Evolutionary conservation across 1,140 invertebrate species (phyloP), one percentile per base, ranked within the genome.

Genomic region (Lycorma delicatula): DNA sequence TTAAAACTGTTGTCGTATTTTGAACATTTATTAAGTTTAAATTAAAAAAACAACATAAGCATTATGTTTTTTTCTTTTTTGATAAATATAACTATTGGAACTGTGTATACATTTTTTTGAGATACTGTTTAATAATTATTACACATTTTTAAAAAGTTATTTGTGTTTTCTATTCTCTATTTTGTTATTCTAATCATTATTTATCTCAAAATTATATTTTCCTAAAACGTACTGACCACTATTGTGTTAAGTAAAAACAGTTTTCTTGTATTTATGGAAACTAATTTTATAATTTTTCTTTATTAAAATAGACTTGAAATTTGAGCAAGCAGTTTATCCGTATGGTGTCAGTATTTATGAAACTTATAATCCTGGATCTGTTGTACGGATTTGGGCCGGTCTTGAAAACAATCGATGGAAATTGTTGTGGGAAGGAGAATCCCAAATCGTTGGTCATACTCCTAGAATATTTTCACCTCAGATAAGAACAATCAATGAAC

Each of bases 301-400:
- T n/a, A 34, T n/a, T n/a, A 34, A 9, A 74, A 58, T 67, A 88
- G 86, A 84, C 75, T 73, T 86, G 25, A 79, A 79, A 59, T 93
- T 89, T 74, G 79, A 86, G 69, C 75, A 79, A 61, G 77, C 81
- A 59, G 86, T 93, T 3, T 83, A 85, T 68, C 91, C 91, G 7
- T 72, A 82, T 12, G 79, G 83, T 64, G 77, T 95, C 36, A 82
- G 81, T 2, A 80, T 94, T 56, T 94, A 86, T 73, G 91, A 95
- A 73, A 92, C 88, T 2, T 94, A 89, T 63, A 93, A 93, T 73
- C 91, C 92, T 5, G 91, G 91, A 25, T 85, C 89, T 25, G 77
- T 94, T 12, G 81, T 93, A 9, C 79, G 84, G 54, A 87, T 95
- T 52, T 87, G 89, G 80, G 88, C 87, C 3, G 78, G 77, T 64